Percentiles rank a stretch among this genome's conserved stretches.
Conservation (phyloP, 2,113 vertebrate genomes). For the Coptodon bakossiorum region DNA sequence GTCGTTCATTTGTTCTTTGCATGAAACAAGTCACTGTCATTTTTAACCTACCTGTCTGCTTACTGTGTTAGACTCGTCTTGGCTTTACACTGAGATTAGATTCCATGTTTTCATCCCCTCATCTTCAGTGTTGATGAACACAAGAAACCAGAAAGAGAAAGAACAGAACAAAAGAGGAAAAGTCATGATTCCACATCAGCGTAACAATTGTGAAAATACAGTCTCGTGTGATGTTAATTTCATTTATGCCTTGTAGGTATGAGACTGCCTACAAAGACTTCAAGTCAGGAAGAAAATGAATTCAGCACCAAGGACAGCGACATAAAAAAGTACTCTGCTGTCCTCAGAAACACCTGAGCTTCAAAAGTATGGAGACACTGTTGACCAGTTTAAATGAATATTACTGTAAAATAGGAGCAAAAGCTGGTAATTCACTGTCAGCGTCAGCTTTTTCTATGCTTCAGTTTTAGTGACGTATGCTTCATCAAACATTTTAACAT, state of each 20-base stretch:
- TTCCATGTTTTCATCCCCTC: conserved; percentile 1
- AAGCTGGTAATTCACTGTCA: neutral
- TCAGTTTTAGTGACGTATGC: neutral
- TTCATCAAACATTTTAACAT: neutral
- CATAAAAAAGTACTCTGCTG: neutral
- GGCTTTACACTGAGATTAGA: neutral
- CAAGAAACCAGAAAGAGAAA: neutral
- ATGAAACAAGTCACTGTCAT: neutral
- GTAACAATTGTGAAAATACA: neutral
- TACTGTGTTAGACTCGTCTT: neutral
- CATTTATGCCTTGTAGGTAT: neutral
- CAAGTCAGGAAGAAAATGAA: neutral
- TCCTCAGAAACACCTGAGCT: neutral
- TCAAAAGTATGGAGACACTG: neutral
- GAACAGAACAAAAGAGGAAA: neutral
- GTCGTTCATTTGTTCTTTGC: neutral
- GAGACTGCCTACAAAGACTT: neutral
- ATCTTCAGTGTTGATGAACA: neutral
- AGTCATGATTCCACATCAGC: neutral
- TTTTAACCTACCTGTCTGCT: conserved; percentile 8
- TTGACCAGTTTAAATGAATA: neutral
- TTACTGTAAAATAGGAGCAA: neutral
- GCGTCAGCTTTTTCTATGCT: neutral
- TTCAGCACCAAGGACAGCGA: conserved; percentile 41
- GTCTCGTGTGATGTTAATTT: neutral